Evolutionary conservation across 2,113 vertebrate genomes (phyloP), one percentile per base, ranked within the genome.

Genomic region (Petrocephalus zakoni): DNA sequence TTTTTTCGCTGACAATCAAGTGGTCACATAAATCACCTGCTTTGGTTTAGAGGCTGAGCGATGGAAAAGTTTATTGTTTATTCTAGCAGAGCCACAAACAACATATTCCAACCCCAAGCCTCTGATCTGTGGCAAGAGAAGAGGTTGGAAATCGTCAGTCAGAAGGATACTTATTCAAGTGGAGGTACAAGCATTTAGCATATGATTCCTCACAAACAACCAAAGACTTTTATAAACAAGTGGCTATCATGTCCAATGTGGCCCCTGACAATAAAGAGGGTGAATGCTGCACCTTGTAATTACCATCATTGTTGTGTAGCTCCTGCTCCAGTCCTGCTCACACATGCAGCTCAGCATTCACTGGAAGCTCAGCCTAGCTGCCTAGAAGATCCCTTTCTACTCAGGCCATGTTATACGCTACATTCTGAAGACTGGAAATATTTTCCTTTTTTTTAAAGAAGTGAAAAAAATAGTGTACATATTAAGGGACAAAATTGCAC

Each of bases 391-490:
- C 5, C 6, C 29, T 19, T 6, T 42, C 34, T 19, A 78, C 17
- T 78, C 34, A 78, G 81, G 42, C 22, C 46, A 42, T 11, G 46
- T n/a, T 17, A 49, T 3, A n/a, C 1, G 34, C 29, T 78, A 42
- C 17, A 19, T 78, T 42, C 21, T 21, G 34, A 49, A 49, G 21
- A 34, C 58, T 52, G 42, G 46, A 17, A 55, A 53, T 47, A 4
- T 52, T 47, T 17, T 37, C 3, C 42, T 42, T 37, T 34, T 68
- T 64, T 68, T 68, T 68, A 53, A 94, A 93, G 92, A 90, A 72
- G 91, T 68, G 92, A 91, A 93, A 91, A 92, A 93, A 90, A 92
- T 91, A 92, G 92, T 91, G 90, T 92, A 91, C 92, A 92, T 84
- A 84, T 90, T 87, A 82, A 87, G 83, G 46, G 87, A 90, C 86